Evolutionary conservation across 2,113 vertebrate genomes (phyloP), one percentile per base, ranked within the genome.

Genomic region (Conger conger): DNA sequence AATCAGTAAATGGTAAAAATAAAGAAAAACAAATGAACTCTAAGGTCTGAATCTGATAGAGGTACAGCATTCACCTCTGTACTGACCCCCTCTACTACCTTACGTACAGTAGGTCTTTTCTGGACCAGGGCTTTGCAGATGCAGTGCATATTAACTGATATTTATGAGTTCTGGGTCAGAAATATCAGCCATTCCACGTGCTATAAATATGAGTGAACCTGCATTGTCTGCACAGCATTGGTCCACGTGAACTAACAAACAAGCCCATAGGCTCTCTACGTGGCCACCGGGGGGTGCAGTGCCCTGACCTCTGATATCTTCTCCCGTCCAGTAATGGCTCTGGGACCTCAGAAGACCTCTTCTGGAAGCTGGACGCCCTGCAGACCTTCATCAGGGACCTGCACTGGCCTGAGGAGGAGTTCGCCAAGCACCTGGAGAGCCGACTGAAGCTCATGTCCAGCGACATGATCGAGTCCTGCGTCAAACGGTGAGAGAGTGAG

Each of bases 331-430:
- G 98, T 93, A 98, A 99, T 23, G 98, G 98, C 88, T 99, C 98
- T 42, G 98, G 97, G 53, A 99, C 98, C 0, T 99, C 98, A 0
- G 98, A 99, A 93, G 98, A 99, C 89, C 95, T 99, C 86, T 99
- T 99, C 93, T 99, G 98, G 98, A 99, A 99, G 92, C 95, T 99
- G 0, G 98, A 99, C 57, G 98, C 98, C 86, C 95, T 99, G 45
- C 98, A 99, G 94, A 99, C 97, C 18, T 99, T 99, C 93, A 99
- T 99, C 89, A 94, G 95, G 89, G 98, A 99, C 89, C 96, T 99
- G 68, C 98, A 99, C 91, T 99, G 98, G 98, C 98, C 98, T 0
- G 98, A 99, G 87, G 98, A 99, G 93, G 98, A 99, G 94, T 99
- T 99, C 91, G 97, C 96, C 30, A 99, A 99, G 85, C 98, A 99